Percentiles rank a stretch among this genome's conserved stretches.
These are phyloP conservation scores for Columba janthina DNA, from an alignment of 2,113 vertebrate genomes.

Conservation along the genomic window DNA sequence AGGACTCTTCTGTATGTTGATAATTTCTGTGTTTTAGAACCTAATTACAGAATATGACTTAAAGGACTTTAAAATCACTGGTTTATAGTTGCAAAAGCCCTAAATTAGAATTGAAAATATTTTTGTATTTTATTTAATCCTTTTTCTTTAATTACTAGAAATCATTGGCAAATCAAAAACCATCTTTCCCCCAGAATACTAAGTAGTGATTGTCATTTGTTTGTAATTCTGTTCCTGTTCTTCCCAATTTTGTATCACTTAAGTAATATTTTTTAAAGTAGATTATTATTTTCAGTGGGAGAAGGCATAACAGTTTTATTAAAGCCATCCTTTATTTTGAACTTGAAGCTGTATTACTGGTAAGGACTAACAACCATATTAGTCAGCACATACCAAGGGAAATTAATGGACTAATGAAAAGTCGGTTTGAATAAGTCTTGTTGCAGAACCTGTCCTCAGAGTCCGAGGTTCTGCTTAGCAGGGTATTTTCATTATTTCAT, in stretches of 20 bases:
- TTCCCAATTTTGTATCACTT: not conserved
- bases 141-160: not conserved
- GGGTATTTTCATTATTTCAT: slow-evolving; percentile 79
- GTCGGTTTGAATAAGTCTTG: slow-evolving; percentile 58
- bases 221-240: not conserved
- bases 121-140: not conserved
- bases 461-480: slow-evolving; percentile 68
- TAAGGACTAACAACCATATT: slow-evolving; percentile 52
- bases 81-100: not conserved
- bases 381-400: slow-evolving; percentile 60
- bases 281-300: not conserved
- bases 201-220: not conserved
- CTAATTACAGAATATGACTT: not conserved
- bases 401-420: slow-evolving; percentile 75
- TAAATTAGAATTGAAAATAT: not conserved
- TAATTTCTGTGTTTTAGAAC: not conserved
- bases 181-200: not conserved
- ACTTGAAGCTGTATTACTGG: slow-evolving; percentile 10
- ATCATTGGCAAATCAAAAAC: not conserved
- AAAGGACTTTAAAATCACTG: not conserved
- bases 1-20: not conserved
- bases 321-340: slow-evolving; percentile 17
- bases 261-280: not conserved
- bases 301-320: not conserved
- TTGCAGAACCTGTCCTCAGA: slow-evolving; percentile 60